Conservation (phyloP, 2,888 invertebrate species). For the Teleiodes luculella region DNA sequence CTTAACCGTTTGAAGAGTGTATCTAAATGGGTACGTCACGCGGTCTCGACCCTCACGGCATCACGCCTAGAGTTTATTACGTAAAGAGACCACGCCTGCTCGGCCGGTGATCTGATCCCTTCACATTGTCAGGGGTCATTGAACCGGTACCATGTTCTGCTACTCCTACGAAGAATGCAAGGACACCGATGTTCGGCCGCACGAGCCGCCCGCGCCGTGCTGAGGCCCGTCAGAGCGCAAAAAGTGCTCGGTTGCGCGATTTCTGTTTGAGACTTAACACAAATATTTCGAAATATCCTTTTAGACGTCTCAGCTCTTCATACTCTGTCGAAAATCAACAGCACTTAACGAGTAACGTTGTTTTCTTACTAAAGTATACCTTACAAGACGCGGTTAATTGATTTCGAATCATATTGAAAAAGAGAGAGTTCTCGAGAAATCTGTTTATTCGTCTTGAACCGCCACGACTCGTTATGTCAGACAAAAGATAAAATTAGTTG, state of each 20-base stretch:
- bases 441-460: too few relatives aligned
- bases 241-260: slow-evolving; percentile 36
- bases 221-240: slow-evolving; percentile 23
- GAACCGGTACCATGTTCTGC: slow-evolving; percentile 68
- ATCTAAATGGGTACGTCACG: slow-evolving; percentile 43
- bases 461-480: too few relatives aligned
- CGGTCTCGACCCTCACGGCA: slow-evolving; percentile 54
- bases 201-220: too few relatives aligned
- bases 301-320: slow-evolving; percentile 33
- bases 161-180: slow-evolving; percentile 69
- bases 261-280: slow-evolving; percentile 40
- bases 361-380: background rate
- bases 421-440: background rate
- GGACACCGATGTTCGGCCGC: slow-evolving; percentile 58
- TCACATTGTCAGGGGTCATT: slow-evolving; percentile 70
- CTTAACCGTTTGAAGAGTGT: slow-evolving; percentile 24
- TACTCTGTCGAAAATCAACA: slow-evolving; percentile 30
- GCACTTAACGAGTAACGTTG: slow-evolving; percentile 18
- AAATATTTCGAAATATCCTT: slow-evolving; percentile 57
- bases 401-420: too few relatives aligned
- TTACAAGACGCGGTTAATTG: background rate
- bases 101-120: slow-evolving; percentile 54
- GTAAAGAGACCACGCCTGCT: slow-evolving; percentile 58
- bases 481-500: too few relatives aligned
- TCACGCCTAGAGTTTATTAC: slow-evolving; percentile 54